Evolutionary conservation across 2,113 vertebrate genomes (phyloP).

Genomic region (Theristicus caerulescens): DNA sequence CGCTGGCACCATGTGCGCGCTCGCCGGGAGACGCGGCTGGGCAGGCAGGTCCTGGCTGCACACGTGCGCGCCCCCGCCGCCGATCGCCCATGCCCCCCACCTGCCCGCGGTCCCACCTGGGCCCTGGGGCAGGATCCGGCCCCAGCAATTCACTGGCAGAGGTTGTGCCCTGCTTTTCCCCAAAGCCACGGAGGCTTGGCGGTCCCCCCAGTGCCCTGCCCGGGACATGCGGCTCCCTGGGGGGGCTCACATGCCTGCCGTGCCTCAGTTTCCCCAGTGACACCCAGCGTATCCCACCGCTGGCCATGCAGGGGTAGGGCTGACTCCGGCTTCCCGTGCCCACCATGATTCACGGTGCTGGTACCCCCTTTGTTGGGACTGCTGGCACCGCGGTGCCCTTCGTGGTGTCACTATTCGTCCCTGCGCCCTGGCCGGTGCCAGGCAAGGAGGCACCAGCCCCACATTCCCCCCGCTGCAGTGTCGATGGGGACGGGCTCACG

Average conservation of each 20-base stretch:
- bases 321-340: accelerated
- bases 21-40: accelerated
- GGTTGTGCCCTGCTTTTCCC: no score
- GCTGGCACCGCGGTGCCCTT: background rate
- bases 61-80: accelerated
- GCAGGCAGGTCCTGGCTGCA: background rate
- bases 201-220: background rate
- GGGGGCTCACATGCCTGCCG: accelerated
- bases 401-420: background rate
- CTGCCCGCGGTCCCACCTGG: background rate
- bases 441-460: background rate
- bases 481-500: accelerated
- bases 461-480: accelerated
- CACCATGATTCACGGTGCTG: background rate
- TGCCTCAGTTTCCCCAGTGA: background rate
- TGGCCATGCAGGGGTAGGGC: background rate
- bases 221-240: accelerated
- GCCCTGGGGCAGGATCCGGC: background rate
- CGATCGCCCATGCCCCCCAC: background rate
- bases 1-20: background rate
- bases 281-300: background rate
- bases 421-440: background rate
- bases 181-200: accelerated
- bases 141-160: background rate
- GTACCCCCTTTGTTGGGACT: background rate